Evolutionary conservation across 2,113 vertebrate species (phyloP), one percentile per base, ranked within the genome.

Genomic region (Romanogobio albipinnatus): DNA sequence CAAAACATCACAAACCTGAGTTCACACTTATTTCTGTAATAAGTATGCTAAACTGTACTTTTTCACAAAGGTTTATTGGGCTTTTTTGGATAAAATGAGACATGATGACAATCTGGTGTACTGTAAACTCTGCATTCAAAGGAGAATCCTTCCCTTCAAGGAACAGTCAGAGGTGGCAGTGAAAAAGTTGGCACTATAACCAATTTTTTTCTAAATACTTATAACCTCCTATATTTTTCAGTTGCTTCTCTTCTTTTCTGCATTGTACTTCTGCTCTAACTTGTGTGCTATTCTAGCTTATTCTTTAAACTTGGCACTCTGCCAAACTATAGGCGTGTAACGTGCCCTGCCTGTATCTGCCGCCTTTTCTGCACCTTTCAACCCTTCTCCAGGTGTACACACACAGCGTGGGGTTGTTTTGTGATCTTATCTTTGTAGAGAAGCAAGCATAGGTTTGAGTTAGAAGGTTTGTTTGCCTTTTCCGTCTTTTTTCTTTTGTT

Each of bases 381-480:
- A 78, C 53, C 71, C 53, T 43, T 26, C 76, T 86, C 81, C 90
- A 90, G 86, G 90, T 92, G 89, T 82, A 83, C 87, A 76, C 53
- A 76, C 47, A 71, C 39, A 49, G 56, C 15, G 53, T 43, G 5
- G 80, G 80, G 85, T 74, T 73, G 70, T 89, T 87, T 86, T 85
- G 62, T 91, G 90, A 92, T 93, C 87, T 91, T 92, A 93, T 93
- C 90, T 33, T 1, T 51, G 59, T 80, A 56, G 76, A 74, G 70
- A 43, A 45, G 39, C 77, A 13, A 47, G 36, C 9, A 22, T 33
- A 26, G 78, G n/a, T 49, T 68, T 4, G n/a, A 64, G 61, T 66
- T 45, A 10, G 14, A 62, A 53, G 74, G 45, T 49, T 53, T 76
- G 73, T 76, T 62, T 82, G 62, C 64, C 26, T 64, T 68, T 33